Evolutionary conservation across 2,888 invertebrate species (phyloP).

Genomic region (Rhagonycha lutea): DNA sequence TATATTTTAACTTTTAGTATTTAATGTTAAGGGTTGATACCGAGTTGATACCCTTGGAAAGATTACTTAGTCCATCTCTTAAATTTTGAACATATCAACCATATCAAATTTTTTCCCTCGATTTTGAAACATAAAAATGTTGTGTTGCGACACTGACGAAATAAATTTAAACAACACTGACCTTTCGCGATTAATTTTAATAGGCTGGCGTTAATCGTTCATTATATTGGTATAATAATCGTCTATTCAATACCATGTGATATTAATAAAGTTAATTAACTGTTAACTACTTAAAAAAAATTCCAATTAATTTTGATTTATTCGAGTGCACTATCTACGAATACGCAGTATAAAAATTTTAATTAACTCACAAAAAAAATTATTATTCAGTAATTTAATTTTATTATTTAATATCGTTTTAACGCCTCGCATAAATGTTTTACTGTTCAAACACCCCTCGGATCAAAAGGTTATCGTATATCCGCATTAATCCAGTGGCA

Average conservation of each 20-base stretch:
- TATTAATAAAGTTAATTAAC: background rate
- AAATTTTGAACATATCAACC: background rate
- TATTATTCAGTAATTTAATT: background rate
- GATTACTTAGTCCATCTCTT: background rate
- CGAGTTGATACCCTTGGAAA: too few relatives aligned
- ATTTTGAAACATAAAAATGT: background rate
- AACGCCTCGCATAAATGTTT: conserved; percentile 16
- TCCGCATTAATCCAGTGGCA: conserved; percentile 23
- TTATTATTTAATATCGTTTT: conserved; percentile 17
- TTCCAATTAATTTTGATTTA: background rate
- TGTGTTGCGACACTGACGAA: background rate
- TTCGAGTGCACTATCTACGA: background rate
- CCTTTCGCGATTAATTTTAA: background rate
- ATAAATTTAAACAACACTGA: background rate
- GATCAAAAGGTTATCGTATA: conserved; percentile 21
- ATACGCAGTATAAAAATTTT: background rate
- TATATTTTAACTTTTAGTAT: too few relatives aligned
- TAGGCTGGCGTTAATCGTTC: background rate
- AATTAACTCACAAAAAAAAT: background rate
- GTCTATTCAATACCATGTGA: background rate
- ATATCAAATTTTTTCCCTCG: background rate
- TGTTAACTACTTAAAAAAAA: background rate
- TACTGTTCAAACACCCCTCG: conserved; percentile 20
- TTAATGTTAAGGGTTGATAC: too few relatives aligned
- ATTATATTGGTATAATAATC: background rate